These are phyloP conservation scores for Yponomeuta malinellus DNA, from an alignment of 2,888 invertebrate species.

Conservation along the genomic window DNA sequence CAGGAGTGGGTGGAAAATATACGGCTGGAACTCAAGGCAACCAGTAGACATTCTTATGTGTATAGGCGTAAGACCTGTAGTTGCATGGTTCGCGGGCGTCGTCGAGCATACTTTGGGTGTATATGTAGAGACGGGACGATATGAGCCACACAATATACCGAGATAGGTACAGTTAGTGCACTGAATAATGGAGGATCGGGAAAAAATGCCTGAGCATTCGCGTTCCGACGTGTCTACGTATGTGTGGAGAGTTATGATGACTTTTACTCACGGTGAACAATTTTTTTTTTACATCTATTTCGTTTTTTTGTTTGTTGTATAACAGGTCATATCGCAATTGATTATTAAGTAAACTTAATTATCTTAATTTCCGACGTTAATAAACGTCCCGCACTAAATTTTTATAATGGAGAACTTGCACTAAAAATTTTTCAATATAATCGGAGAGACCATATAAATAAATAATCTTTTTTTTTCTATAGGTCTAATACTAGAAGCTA, in stretches of 20 bases:
- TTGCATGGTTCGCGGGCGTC: background rate
- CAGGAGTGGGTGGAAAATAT: background rate
- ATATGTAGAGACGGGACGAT: background rate
- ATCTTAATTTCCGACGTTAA: too few relatives aligned
- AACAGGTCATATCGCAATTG: too few relatives aligned
- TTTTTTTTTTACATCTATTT: background rate
- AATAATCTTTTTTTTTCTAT: too few relatives aligned
- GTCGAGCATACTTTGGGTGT: background rate
- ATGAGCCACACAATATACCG: slow-evolving; percentile 12
- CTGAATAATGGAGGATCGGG: slow-evolving; percentile 6
- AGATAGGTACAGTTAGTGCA: slow-evolving; percentile 8
- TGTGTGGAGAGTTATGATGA: background rate
- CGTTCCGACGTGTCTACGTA: background rate
- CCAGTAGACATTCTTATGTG: background rate
- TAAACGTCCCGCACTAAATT: too few relatives aligned
- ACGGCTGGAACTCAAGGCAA: background rate
- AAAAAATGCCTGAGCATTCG: slow-evolving; percentile 2
- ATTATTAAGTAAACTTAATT: too few relatives aligned
- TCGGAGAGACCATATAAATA: too few relatives aligned
- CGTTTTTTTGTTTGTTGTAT: too few relatives aligned
- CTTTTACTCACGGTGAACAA: background rate
- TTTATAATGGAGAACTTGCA: too few relatives aligned
- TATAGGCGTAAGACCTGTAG: background rate
- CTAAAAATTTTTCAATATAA: too few relatives aligned
- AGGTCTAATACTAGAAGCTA: too few relatives aligned